Evolutionary conservation across 2,888 invertebrate genomes (phyloP).

Genomic region (Atrina japonica): DNA sequence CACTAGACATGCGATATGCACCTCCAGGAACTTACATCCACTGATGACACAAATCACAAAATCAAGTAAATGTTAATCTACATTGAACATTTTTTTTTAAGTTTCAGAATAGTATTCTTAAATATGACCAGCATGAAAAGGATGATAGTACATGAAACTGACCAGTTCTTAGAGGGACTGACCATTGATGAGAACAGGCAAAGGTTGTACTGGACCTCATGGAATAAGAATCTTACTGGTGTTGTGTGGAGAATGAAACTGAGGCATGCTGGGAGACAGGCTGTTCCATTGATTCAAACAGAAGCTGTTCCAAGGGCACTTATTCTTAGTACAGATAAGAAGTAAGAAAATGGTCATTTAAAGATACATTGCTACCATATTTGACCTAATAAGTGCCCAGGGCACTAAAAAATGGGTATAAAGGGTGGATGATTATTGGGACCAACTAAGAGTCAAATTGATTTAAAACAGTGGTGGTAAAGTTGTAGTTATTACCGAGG

Average conservation of each 20-base stretch:
- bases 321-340: slow-evolving; percentile 59
- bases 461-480: too few species aligned
- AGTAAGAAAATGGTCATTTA: slow-evolving; percentile 51
- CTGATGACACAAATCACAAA: too few species aligned
- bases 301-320: slow-evolving; percentile 66
- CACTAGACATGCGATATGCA: too few species aligned
- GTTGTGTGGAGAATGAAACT: slow-evolving; percentile 64
- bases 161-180: slow-evolving; percentile 44
- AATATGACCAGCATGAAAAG: not conserved
- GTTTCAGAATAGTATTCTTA: not conserved
- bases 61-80: too few species aligned
- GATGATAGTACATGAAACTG: not conserved
- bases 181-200: slow-evolving; percentile 60
- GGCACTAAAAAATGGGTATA: too few species aligned
- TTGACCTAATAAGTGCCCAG: too few species aligned
- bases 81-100: too few species aligned
- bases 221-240: slow-evolving; percentile 50
- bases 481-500: too few species aligned
- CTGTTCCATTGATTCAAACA: slow-evolving; percentile 56
- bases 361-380: not conserved
- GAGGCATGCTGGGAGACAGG: slow-evolving; percentile 53
- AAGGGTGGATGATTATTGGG: too few species aligned
- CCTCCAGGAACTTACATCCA: too few species aligned
- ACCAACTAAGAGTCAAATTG: too few species aligned
- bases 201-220: slow-evolving; percentile 67